Base-by-base conservation (phyloP, 2,113 vertebrate genomes). In the Chascanopsetta lugubris region DNA sequence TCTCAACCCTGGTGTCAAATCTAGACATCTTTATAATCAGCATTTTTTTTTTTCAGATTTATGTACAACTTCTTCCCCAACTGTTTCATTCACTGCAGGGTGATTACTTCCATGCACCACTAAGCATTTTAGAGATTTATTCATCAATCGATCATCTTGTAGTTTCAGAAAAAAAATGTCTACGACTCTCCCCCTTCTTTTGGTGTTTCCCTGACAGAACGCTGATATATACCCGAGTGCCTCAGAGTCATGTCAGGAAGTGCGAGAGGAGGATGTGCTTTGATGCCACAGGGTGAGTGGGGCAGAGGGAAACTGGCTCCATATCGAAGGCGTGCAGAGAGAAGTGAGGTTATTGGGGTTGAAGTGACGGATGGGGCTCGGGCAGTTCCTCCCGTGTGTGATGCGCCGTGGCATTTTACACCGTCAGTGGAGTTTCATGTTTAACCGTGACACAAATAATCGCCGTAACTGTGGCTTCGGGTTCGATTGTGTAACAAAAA, bases 361-460 rank as follows among this genome's bases (percentile, higher is more conserved):
- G 61, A 75, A 69, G 60, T 65, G 34, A 83, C 65, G 60, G 60
- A 73, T 62, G 51, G 34, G 42, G 13, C 13, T 38, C 34, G 4
- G 15, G 15, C 34, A 6, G 12, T 38, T 38, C 15, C 32, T 34
- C 32, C 13, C 32, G 5, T 34, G 12, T 38, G 34, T 38, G 34
- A 38, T 38, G 4, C 34, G 12, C 34, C 15, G 13, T 38, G 34
- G 15, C 34, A 38, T 38, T 38, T 15, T 15, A 11, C 13, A 15
- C 34, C 15, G 34, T 38, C 34, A 38, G 34, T 1, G 34, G 6
- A 38, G 34, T 3, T 38, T 38, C 15, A 38, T 38, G 15, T 38
- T 38, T 38, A 38, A 38, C 34, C 34, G 7, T 5, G 12, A 2
- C 34, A 38, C 34, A 38, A 15, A 38, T 38, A 15, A n/a, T 38